Conservation (phyloP, 2,888 invertebrate genomes). For the Fissipunctia ypsillon region DNA sequence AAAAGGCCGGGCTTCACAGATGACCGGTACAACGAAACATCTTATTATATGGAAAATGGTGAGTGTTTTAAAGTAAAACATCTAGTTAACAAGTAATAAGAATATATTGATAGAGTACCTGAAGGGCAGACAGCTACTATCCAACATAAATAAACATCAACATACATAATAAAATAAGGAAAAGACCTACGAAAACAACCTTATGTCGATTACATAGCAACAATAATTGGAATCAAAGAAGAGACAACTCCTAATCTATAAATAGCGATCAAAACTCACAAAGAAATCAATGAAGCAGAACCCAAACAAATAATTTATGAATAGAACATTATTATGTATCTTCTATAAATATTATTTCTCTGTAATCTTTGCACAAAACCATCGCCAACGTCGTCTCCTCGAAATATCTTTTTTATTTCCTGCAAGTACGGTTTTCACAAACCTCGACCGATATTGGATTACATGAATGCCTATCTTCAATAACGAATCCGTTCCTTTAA, state of each 20-base stretch:
- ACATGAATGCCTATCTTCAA: constrained; percentile 51
- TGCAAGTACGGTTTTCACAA: constrained; percentile 54
- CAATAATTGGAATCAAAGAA: constrained; percentile 2
- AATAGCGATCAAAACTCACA: constrained; percentile 21
- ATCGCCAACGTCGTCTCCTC: constrained; percentile 27
- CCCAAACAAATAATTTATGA: constrained; percentile 49
- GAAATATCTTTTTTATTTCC: constrained; percentile 52
- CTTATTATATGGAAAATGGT: constrained; percentile 99
- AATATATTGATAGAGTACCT: background rate
- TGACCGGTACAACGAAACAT: constrained; percentile 98
- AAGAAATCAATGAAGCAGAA: constrained; percentile 40
- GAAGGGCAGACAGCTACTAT: background rate
- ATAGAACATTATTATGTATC: constrained; percentile 30
- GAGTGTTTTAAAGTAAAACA: constrained; percentile 76
- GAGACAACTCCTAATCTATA: constrained; percentile 11
- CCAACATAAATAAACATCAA: too few relatives aligned
- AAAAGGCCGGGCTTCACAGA: constrained; percentile 97
- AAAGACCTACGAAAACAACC: background rate
- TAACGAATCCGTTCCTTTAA: constrained; percentile 46
- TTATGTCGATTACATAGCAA: constrained; percentile 7
- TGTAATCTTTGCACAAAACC: constrained; percentile 46
- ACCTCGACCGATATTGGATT: constrained; percentile 62
- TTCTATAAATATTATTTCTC: constrained; percentile 54
- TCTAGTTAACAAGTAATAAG: background rate
- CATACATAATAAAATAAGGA: background rate